phyloP scores from a whole-genome alignment of 1,140 invertebrate species.

The Anthonomus grandis region DNA sequence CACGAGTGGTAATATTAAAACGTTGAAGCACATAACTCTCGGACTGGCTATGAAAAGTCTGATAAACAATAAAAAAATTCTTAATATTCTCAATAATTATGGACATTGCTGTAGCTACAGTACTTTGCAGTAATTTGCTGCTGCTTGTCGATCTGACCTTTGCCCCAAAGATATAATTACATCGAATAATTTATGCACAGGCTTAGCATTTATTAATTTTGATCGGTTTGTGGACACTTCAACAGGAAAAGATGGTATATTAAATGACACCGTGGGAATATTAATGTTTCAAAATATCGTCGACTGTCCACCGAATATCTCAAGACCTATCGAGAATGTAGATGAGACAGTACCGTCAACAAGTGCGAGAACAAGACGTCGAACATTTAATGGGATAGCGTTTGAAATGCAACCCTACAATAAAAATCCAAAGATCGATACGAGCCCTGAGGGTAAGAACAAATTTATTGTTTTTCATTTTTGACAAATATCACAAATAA shows the following conservation, averaged over 20 bases:
- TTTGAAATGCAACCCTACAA: not conserved
- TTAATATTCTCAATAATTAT: conserved; percentile 10
- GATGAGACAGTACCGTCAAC: conserved; percentile 1
- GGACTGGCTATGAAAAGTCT: conserved; percentile 42
- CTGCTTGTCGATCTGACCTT: conserved; percentile 8
- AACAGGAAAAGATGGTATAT: conserved; percentile 47
- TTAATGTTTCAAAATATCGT: conserved; percentile 37
- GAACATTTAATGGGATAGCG: not conserved
- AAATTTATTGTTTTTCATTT: no score
- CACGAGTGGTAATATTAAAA: conserved; percentile 33
- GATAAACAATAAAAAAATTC: conserved; percentile 36
- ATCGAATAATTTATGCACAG: conserved; percentile 32
- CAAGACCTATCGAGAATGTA: not conserved
- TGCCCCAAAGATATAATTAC: conserved; percentile 38
- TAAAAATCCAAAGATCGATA: conserved; percentile 22
- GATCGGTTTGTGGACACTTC: conserved; percentile 50
- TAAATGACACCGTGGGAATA: conserved; percentile 53
- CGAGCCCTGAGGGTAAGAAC: no score
- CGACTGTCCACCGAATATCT: not conserved
- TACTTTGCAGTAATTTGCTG: conserved; percentile 36
- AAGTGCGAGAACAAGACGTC: not conserved
- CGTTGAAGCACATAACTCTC: conserved; percentile 37
- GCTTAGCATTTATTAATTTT: conserved; percentile 50
- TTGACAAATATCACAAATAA: no score
- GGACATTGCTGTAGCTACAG: conserved; percentile 42